phyloP scores from a whole-genome alignment of 30 jellyfish, hydroid and myxozoan species.

The Aurelia sp. region DNA sequence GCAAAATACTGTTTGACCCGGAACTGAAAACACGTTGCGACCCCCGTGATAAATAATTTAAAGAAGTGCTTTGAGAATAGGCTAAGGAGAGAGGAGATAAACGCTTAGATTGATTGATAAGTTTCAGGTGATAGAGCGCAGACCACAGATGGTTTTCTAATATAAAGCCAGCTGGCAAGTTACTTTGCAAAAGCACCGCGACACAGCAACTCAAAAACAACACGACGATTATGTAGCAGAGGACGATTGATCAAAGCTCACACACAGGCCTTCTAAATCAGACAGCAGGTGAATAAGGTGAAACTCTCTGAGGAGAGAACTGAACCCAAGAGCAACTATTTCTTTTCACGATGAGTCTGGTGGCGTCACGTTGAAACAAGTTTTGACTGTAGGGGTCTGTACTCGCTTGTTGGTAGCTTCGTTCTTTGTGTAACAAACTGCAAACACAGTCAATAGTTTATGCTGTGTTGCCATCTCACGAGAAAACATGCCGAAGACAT shows the following conservation, averaged over 20 bases:
- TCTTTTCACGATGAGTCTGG: too few species aligned
- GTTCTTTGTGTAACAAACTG: too few species aligned
- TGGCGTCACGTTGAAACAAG: neutral
- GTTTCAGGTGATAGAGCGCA: constrained; percentile 67
- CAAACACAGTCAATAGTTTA: too few species aligned
- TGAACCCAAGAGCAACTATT: too few species aligned
- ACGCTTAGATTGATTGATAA: constrained; percentile 68
- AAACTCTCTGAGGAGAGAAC: too few species aligned
- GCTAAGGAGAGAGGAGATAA: constrained; percentile 52
- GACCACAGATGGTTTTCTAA: constrained; percentile 74
- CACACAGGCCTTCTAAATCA: constrained; percentile 3
- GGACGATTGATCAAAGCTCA: constrained; percentile 8
- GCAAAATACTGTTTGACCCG: constrained; percentile 24
- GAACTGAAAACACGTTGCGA: constrained; percentile 2
- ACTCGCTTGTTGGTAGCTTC: too few species aligned
- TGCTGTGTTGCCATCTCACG: neutral
- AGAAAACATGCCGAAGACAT: constrained; percentile 53
- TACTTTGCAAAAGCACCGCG: constrained; percentile 69
- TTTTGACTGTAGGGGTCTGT: neutral
- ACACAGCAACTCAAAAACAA: constrained; percentile 39
- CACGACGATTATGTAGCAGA: constrained; percentile 4
- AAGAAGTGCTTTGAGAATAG: constrained; percentile 42
- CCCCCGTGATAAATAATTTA: constrained; percentile 7
- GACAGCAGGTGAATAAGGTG: constrained; percentile 6
- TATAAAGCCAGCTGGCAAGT: constrained; percentile 67